Conservation (phyloP, 1,140 invertebrate species). For the Bombyx mori region ASM3026992v2 NC_085129.1:5398501-5399000, state of each 20-base stretch:
- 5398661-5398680: constrained; percentile 86
- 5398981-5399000: too few species aligned
- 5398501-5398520: too few species aligned
- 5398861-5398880: too few species aligned
- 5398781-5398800: constrained; percentile 84
- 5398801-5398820: constrained; percentile 80
- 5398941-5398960: too few species aligned
- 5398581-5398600: too few species aligned
- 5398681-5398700: constrained; percentile 72
- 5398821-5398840: constrained; percentile 88
- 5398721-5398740: constrained; percentile 84
- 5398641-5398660: constrained; percentile 88
- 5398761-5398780: constrained; percentile 83
- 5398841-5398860: constrained; percentile 24
- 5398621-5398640: constrained; percentile 92
- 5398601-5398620: constrained; percentile 90
- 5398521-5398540: too few species aligned
- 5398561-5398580: too few species aligned
- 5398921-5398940: too few species aligned
- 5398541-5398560: too few species aligned
- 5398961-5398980: too few species aligned
- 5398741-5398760: constrained; percentile 83
- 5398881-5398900: too few species aligned
- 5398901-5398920: too few species aligned
- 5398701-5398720: constrained; percentile 77